Percentiles rank a stretch among this genome's conserved stretches.
Evolutionary conservation across 2,888 invertebrate species (phyloP).

Genomic region (Thecocarcelia acutangulata): DNA sequence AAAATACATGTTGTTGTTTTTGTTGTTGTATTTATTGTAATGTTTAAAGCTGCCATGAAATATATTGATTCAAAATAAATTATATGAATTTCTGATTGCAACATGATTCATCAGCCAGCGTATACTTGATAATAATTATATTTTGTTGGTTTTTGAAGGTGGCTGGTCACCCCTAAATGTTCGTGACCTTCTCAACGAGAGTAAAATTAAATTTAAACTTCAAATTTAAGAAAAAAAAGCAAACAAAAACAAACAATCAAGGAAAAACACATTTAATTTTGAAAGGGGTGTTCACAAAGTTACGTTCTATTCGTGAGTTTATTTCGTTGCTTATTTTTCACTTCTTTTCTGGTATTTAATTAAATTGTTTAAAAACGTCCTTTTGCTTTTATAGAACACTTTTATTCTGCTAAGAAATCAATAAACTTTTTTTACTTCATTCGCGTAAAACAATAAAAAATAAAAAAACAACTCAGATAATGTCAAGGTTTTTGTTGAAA

Average conservation of each 20-base stretch:
- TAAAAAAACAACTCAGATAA: slow-evolving; percentile 19
- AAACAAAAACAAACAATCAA: slow-evolving; percentile 3
- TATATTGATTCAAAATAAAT: too few relatives aligned
- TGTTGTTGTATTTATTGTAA: too few relatives aligned
- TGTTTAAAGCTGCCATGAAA: too few relatives aligned
- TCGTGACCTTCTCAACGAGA: slow-evolving; percentile 59
- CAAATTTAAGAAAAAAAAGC: slow-evolving; percentile 7
- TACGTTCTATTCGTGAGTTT: slow-evolving; percentile 31
- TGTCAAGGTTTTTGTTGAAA: slow-evolving; percentile 58
- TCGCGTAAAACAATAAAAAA: background rate
- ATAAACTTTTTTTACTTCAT: slow-evolving; percentile 37
- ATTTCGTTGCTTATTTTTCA: background rate
- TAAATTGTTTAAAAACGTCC: slow-evolving; percentile 34
- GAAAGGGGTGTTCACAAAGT: slow-evolving; percentile 10
- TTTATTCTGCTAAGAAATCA: slow-evolving; percentile 34
- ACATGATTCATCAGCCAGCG: too few relatives aligned
- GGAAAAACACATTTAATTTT: slow-evolving; percentile 11
- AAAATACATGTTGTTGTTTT: too few relatives aligned
- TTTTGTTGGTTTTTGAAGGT: background rate
- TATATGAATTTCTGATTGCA: too few relatives aligned
- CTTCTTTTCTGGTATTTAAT: slow-evolving; percentile 6
- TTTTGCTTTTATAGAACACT: background rate
- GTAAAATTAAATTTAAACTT: slow-evolving; percentile 59
- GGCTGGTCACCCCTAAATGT: slow-evolving; percentile 41
- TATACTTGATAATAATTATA: too few relatives aligned